Evolutionary conservation across 2,888 invertebrate species (phyloP), one percentile per base, ranked within the genome.

Genomic region (Tribolium freemani): DNA sequence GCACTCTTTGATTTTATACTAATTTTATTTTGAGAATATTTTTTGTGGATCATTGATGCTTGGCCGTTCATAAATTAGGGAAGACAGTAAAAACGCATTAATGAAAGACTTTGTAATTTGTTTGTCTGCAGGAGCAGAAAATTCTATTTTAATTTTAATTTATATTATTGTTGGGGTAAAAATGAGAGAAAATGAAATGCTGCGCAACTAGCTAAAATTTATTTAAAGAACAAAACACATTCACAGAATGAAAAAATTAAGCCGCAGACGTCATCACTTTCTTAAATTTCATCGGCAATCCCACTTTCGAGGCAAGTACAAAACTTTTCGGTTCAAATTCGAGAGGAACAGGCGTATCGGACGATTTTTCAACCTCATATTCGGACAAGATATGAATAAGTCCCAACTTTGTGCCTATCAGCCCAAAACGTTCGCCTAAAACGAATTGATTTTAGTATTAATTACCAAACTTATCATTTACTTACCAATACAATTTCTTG

Each of bases 401-500:
- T 5, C 75, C 77, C 3, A 79, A 2, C 69, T 79, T 79, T 3
- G 76, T 71, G 2, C 56, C 72, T 16, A 80, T n/a, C 69, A 75
- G 30, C 5, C 79, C 80, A 60, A 80, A 79, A 20, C 80, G 69
- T 74, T 75, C 75, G 56, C 80, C 80, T 80, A 44, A 66, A 78
- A 79, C 20, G 16, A 50, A 11, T 60, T 45, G 31, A 26, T 26
- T 26, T 26, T 26, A 26, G 1, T 16, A 26, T 26, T 5, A 26
- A 5, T 26, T 38, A 38, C 1, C 38, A 8, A 38, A 13, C 21
- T 21, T 21, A 6, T 21, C 9, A 1, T 9, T 46, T 2, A 46
- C 57, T 31, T 48, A 83, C 83, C 83, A 73, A 83, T 79, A 66
- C 83, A 83, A 64, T 75, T 77, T 57, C 81, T 73, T 20, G 80